Conservation (phyloP, 2,113 vertebrate genomes). For the Aix galericulata region DNA sequence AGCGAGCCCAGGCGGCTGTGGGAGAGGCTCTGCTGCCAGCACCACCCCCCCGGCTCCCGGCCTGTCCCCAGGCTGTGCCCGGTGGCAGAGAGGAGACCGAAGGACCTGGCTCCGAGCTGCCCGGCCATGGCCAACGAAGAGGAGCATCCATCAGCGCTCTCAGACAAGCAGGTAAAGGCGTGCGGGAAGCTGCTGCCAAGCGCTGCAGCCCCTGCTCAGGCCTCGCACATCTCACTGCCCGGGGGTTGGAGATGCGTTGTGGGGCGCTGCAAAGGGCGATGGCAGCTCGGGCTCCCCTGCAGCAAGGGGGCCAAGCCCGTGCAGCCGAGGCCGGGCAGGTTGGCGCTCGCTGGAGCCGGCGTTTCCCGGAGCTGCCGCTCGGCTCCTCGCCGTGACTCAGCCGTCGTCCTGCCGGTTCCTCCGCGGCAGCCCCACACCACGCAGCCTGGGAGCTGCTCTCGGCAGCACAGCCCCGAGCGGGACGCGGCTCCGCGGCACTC, state of each 20-base stretch:
- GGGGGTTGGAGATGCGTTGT: rapidly evolving
- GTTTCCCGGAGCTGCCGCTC: background rate
- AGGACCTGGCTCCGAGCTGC: too few relatives aligned
- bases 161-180: background rate
- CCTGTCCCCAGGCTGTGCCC: background rate
- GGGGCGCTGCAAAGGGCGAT: rapidly evolving
- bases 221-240: rapidly evolving
- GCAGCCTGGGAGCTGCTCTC: background rate
- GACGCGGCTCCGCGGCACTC: background rate
- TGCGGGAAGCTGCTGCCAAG: background rate
- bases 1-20: background rate
- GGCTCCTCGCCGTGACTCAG: background rate
- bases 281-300: background rate
- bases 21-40: background rate
- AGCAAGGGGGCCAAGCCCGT: rapidly evolving
- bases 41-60: too few relatives aligned
- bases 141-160: background rate
- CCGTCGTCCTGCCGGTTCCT: background rate
- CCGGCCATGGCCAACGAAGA: rapidly evolving
- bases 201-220: rapidly evolving
- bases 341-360: background rate
- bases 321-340: background rate
- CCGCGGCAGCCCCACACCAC: rapidly evolving
- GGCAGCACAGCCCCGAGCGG: background rate
- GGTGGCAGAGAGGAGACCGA: background rate